Percentiles rank a stretch among this genome's conserved stretches.
Conservation (phyloP, 2,113 vertebrate species). For the Myanophis thanlyinensis region DNA sequence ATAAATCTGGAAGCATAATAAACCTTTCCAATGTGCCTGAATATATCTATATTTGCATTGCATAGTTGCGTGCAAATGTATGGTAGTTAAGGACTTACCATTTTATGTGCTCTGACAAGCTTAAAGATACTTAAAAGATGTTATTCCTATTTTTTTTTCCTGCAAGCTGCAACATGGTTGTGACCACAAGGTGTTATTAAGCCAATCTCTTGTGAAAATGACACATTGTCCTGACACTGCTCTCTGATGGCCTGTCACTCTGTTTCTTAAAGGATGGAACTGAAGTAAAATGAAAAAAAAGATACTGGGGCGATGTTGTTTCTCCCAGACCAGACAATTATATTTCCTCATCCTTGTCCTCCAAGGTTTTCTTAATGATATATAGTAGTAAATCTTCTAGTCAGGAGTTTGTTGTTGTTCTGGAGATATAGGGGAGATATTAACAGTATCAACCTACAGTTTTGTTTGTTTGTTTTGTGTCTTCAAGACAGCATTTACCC, state of each 20-base stretch:
- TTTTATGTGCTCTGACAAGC: neutral
- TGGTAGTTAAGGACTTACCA: neutral
- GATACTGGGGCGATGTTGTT: neutral
- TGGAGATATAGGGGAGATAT: constrained; percentile 4
- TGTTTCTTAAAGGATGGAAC: neutral
- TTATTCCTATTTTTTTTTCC: neutral
- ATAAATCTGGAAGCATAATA: neutral
- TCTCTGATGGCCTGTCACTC: neutral
- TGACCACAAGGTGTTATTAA: neutral
- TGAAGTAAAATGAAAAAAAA: neutral
- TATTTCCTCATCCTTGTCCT: neutral
- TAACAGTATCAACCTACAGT: neutral
- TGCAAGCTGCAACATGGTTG: neutral
- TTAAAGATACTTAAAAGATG: neutral
- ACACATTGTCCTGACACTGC: neutral
- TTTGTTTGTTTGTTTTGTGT: neutral
- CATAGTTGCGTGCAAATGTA: neutral
- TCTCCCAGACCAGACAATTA: neutral
- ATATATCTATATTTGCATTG: neutral
- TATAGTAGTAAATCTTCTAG: neutral
- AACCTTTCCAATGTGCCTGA: neutral
- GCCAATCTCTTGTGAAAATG: neutral
- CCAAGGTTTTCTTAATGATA: neutral
- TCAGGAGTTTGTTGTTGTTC: constrained; percentile 8
- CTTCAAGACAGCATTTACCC: neutral